Evolutionary conservation across 2,888 invertebrate species (phyloP).

Genomic region (Cataglyphis cursor): DNA sequence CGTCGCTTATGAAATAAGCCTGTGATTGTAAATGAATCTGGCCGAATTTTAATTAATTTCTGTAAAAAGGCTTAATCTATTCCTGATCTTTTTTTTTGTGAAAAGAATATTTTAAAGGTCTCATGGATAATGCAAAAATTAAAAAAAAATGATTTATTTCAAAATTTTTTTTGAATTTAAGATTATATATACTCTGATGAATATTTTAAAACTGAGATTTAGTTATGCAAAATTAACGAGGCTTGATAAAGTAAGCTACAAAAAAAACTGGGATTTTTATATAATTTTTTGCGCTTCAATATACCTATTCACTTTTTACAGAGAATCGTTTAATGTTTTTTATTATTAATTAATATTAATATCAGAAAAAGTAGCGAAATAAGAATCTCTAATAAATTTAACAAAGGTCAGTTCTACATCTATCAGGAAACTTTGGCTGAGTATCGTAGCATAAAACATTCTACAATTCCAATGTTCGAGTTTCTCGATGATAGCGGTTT

Average conservation of each 20-base stretch:
- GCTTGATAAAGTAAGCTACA: not conserved
- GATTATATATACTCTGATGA: not conserved
- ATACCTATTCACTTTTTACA: not conserved
- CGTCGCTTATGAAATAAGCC: not conserved
- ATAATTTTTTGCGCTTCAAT: not conserved
- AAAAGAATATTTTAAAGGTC: not conserved
- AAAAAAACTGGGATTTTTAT: not conserved
- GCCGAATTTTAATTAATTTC: not conserved
- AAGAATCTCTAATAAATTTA: not conserved
- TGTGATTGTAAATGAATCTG: not conserved
- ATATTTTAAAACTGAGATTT: not conserved
- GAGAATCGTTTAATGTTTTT: not conserved
- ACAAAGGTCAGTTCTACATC: not conserved
- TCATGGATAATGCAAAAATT: not conserved
- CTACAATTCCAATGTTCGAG: constrained; percentile 10
- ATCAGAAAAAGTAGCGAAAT: not conserved
- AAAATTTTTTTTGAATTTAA: not conserved
- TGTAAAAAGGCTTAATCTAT: not conserved
- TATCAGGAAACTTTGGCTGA: not conserved
- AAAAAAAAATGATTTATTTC: not conserved
- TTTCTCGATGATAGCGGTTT: not conserved
- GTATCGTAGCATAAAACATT: not conserved
- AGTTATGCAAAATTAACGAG: not conserved
- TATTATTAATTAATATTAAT: not conserved
- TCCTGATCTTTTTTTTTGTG: not conserved